Base-by-base conservation (phyloP, 2,797 vertebrate genomes). In the Pelodytes ibericus region DNA sequence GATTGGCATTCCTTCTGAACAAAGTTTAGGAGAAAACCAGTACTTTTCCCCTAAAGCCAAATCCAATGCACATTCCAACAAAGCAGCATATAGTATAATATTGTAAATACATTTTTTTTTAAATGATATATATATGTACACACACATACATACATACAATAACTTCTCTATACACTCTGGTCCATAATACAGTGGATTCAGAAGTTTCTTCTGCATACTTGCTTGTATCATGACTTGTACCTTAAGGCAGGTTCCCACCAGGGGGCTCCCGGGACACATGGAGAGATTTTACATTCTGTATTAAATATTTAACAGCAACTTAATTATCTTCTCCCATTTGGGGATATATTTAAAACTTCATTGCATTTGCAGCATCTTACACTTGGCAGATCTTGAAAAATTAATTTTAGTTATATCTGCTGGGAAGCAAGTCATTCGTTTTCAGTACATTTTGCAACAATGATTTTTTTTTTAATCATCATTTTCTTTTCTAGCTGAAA, bases 211-310 rank as follows among this genome's bases (percentile, higher is more conserved):
- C 18, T 16, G 75, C 15, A n/a, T 72, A 69, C 27, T 49, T 53
- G 62, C 41, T 10, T 66, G 72, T 20, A 18, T 57, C 59, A 65
- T 75, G 22, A 4, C 72, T 79, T 13, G 5, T 83, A 83, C 5
- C 65, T 66, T 36, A 49, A 22, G 2, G 71, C 77, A 77, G 41
- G 80, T 26, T 79, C 84, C 85, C 87, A 88, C 84, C 80, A 88
- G 83, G 73, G 84, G 87, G 85, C 86, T 82, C 86, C 60, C 75
- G 79, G 84, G 80, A 82, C 83, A 81, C 83, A 68, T 56, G 4
- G 27, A 81, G 57, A 75, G 81, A 77, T 61, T 66, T 80, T 67
- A 79, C 76, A 79, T 61, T 67, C 56, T 44, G 72, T 79, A 58
- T 68, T 79, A 79, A 79, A 79, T 79, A 79, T 79, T 79, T 79